These are phyloP conservation scores for Halictus ligatus DNA, from an alignment of 2,888 invertebrate genomes.

Conservation along the genomic window DNA sequence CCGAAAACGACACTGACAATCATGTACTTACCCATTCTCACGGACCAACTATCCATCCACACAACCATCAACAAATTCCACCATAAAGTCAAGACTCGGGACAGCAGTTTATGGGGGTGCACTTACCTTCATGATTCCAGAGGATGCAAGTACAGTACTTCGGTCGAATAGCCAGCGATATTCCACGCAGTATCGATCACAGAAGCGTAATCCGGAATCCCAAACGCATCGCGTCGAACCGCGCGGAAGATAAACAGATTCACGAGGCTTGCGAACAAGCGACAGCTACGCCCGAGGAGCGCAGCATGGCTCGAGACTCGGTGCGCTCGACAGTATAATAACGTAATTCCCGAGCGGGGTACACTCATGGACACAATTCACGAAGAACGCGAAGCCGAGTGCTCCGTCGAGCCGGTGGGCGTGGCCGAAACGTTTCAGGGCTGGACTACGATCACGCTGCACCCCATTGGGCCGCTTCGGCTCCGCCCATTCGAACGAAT, in stretches of 20 bases:
- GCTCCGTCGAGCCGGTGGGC: constrained; percentile 29
- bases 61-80: neutral
- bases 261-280: constrained; percentile 54
- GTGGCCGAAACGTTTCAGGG: neutral
- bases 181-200: constrained; percentile 48
- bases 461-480: constrained; percentile 52
- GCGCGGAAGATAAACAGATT: constrained; percentile 38
- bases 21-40: neutral
- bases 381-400: constrained; percentile 13
- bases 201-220: constrained; percentile 33
- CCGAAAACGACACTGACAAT: neutral
- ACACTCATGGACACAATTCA: constrained; percentile 31
- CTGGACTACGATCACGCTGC: neutral
- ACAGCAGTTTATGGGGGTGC: neutral
- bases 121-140: constrained; percentile 63
- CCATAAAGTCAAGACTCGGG: neutral
- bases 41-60: too few species aligned
- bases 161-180: neutral
- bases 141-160: neutral
- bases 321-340: constrained; percentile 59
- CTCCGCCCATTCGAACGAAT: constrained; percentile 56
- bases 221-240: constrained; percentile 50
- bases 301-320: constrained; percentile 60
- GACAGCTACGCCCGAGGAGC: constrained; percentile 65
- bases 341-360: constrained; percentile 57